Percentiles rank a stretch among this genome's conserved stretches.
phyloP scores from a whole-genome alignment of 2,797 vertebrate species.

The Lithobates pipiens region DNA sequence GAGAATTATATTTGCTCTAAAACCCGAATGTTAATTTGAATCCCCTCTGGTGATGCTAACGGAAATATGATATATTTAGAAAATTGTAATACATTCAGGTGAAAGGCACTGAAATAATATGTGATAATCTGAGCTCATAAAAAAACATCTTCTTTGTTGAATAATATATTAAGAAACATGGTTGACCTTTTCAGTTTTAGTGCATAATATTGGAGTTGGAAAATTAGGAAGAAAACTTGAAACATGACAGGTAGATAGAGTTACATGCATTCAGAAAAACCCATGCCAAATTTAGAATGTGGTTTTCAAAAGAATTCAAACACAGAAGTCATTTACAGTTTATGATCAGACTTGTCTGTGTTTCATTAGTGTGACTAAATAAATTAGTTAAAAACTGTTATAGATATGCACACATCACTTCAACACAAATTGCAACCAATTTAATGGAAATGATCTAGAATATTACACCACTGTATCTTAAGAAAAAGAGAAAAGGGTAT shows the following conservation, averaged over 20 bases:
- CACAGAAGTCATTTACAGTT: too few species aligned
- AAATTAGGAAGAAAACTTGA: neutral
- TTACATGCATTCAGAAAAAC: slow-evolving; percentile 8
- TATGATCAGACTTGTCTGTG: too few species aligned
- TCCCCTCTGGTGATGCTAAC: slow-evolving; percentile 61
- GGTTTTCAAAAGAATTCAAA: too few species aligned
- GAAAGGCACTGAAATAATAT: slow-evolving; percentile 31
- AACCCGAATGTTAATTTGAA: slow-evolving; percentile 60
- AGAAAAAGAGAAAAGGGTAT: too few species aligned
- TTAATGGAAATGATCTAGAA: too few species aligned
- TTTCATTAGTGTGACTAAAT: too few species aligned
- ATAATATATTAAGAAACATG: slow-evolving; percentile 9
- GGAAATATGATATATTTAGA: slow-evolving; percentile 60
- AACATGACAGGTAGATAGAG: neutral
- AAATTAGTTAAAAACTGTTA: too few species aligned
- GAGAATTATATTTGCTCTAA: slow-evolving; percentile 53
- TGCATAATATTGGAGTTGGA: slow-evolving; percentile 2
- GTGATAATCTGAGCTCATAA: slow-evolving; percentile 3
- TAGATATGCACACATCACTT: too few species aligned
- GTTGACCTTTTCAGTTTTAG: slow-evolving; percentile 3
- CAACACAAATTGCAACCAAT: too few species aligned
- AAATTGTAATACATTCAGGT: slow-evolving; percentile 39
- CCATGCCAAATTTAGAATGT: too few species aligned
- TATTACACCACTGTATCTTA: too few species aligned
- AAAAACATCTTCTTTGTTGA: slow-evolving; percentile 28